These are phyloP conservation scores for Melopsittacus undulatus DNA, from an alignment of 2,797 vertebrate species.

Conservation along the genomic window DNA sequence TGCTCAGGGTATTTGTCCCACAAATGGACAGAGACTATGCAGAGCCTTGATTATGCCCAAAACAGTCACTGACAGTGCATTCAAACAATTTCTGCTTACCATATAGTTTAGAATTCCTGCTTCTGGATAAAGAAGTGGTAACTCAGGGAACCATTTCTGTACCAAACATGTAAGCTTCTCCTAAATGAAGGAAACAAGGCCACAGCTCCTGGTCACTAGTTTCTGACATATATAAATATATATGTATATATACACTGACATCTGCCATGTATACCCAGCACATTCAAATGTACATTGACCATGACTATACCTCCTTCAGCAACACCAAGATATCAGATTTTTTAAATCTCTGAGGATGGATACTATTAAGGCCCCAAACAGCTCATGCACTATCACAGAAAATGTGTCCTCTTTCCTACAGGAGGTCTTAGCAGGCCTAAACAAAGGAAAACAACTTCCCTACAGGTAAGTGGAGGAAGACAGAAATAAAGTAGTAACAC, in stretches of 20 bases:
- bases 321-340: not conserved
- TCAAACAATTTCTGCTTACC: constrained; percentile 65
- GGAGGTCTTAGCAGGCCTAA: not conserved
- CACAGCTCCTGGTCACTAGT: not conserved
- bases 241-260: not conserved
- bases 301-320: not conserved
- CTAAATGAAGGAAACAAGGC: constrained; percentile 60
- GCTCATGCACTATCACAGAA: not conserved
- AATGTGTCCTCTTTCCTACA: not conserved
- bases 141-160: constrained; percentile 81
- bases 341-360: not conserved
- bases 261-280: not conserved
- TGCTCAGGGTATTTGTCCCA: not conserved
- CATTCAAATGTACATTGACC: not conserved
- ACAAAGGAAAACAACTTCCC: not conserved
- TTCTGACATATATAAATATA: not conserved
- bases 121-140: constrained; percentile 80
- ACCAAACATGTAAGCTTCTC: constrained; percentile 74
- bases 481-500: not conserved
- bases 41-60: not conserved
- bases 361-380: not conserved
- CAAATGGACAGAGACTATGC: not conserved
- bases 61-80: not conserved
- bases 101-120: constrained; percentile 79
- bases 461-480: not conserved